These are phyloP conservation scores for Malurus leucopterus DNA, from an alignment of 2,797 vertebrate species.

Conservation along the genomic window DNA sequence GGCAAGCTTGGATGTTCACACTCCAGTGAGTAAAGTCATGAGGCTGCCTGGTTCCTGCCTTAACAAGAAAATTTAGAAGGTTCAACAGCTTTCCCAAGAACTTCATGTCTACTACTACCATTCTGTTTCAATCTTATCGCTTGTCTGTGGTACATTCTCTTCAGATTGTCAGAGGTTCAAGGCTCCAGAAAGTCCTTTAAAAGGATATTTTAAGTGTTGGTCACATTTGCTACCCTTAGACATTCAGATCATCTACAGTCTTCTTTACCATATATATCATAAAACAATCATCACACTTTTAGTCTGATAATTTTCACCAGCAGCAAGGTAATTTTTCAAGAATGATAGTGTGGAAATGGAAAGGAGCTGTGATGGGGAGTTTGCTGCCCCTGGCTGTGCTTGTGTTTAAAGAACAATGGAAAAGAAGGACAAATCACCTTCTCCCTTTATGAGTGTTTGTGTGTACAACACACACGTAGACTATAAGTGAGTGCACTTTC, in stretches of 20 bases:
- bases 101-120: neutral
- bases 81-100: neutral
- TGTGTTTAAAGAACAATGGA: neutral
- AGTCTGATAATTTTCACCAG: neutral
- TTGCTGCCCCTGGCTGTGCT: neutral
- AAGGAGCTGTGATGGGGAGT: neutral
- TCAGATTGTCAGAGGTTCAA: neutral
- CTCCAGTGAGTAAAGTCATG: neutral
- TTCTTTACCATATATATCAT: neutral
- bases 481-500: neutral
- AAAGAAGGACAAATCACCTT: neutral
- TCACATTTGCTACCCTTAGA: neutral
- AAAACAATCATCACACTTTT: neutral
- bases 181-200: neutral
- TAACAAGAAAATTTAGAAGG: neutral
- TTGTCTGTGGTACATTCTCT: neutral
- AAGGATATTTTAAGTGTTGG: neutral
- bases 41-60: neutral
- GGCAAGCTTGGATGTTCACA: neutral
- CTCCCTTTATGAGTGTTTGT: neutral
- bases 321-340: neutral
- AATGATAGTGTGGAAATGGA: neutral
- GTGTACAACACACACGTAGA: accelerated
- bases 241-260: neutral
- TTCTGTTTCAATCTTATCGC: neutral